These are phyloP conservation scores for Caerostris extrusa DNA, from an alignment of 1,140 invertebrate species.

Conservation along the genomic window DNA sequence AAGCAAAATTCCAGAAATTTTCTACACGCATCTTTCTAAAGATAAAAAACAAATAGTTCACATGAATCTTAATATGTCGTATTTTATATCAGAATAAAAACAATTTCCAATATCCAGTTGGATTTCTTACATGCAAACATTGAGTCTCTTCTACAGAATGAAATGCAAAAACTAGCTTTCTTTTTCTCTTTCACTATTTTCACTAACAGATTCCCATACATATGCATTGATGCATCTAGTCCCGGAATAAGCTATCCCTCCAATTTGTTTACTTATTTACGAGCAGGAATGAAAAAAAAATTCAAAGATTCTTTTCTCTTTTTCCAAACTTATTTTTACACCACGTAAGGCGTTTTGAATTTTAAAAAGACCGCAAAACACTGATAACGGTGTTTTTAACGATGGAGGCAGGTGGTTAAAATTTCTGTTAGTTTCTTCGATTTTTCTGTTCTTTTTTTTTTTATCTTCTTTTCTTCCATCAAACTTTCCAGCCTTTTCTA, in stretches of 20 bases:
- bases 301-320: slow-evolving; percentile 3
- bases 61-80: too few relatives aligned
- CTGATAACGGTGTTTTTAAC: slow-evolving; percentile 58
- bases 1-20: too few relatives aligned
- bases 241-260: background rate
- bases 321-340: background rate
- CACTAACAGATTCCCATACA: background rate
- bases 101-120: too few relatives aligned
- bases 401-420: slow-evolving; percentile 56
- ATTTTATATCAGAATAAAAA: too few relatives aligned
- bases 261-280: slow-evolving; percentile 66
- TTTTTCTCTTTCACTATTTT: slow-evolving; percentile 3
- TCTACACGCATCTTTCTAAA: too few relatives aligned
- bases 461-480: background rate
- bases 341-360: slow-evolving; percentile 52
- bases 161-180: background rate
- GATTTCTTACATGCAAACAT: background rate
- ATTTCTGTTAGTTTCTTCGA: background rate
- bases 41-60: too few relatives aligned
- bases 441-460: background rate
- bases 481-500: background rate
- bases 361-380: slow-evolving; percentile 68
- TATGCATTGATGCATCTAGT: background rate
- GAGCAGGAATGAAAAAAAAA: background rate
- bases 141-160: background rate